Evolutionary conservation across 2,888 invertebrate species (phyloP), one percentile per base, ranked within the genome.

Genomic region (Drosophila merina): DNA sequence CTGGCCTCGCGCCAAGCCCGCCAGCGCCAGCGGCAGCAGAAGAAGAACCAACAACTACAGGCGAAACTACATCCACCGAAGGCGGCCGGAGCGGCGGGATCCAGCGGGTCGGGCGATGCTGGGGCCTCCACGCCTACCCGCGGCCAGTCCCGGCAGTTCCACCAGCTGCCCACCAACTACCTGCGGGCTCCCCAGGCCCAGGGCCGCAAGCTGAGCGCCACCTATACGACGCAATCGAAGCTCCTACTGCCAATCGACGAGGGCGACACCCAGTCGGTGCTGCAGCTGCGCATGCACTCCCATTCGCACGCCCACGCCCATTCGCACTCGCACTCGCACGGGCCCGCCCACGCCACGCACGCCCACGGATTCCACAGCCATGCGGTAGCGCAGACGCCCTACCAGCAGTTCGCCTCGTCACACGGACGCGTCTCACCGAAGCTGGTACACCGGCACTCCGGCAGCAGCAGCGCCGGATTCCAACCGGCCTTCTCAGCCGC

Each of bases 1-100:
- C 93, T 96, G 92, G 96, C 96, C 91, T 96, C 95, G 93, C 95
- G 96, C 90, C 95, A 95, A 93, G 95, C 95, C 79, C 93, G 94
- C 69, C 95, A 95, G 82, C 92, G 93, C 72, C 93, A 93, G 89
- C 92, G 93, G 56, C 93, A 93, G 89, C 92, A 93, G 85, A 93
- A 93, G 80, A 91, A 91, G 74, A 90, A 88, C 48, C 88, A 89
- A 77, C 85, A 92, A 81, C 92, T 93, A 78, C 92, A 92, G 81
- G 93, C 93, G 88, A 93, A 93, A 91, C 92, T 90, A 85, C 92
- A 91, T 91, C 92, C 93, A 90, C 90, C 90, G 87, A 90, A 90
- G 74, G 89, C 91, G 84, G 72, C 91, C 74, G 85, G 82, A 30
- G 74, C 71, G 3, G 59, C 77, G 26, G 76, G 75, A 44, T 59